A percentile compares a stretch with the other conserved stretches of the same genome.
phyloP scores from a whole-genome alignment of 2,113 vertebrate species.

The Nothocercus julius region DNA sequence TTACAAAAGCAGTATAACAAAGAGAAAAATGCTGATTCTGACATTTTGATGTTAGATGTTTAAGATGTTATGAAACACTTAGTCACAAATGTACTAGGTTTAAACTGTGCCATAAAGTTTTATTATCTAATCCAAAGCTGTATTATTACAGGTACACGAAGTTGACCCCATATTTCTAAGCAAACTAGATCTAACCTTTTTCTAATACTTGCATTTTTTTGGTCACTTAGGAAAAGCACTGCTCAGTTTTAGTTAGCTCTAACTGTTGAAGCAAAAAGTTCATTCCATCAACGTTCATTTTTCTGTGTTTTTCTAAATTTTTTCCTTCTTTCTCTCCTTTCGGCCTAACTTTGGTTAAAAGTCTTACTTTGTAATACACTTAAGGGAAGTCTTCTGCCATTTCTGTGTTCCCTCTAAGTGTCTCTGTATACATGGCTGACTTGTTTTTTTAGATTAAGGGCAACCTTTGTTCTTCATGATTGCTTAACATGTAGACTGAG shows the following conservation, averaged over 20 bases:
- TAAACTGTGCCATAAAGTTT: background rate
- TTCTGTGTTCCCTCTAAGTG: background rate
- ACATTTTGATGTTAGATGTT: background rate
- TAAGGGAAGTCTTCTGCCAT: background rate
- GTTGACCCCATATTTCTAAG: background rate
- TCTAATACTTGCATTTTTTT: background rate
- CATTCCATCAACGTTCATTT: accelerated
- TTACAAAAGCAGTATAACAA: background rate
- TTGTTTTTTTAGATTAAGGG: background rate
- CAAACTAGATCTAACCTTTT: background rate
- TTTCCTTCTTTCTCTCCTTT: background rate
- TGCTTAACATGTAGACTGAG: background rate
- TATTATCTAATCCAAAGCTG: background rate
- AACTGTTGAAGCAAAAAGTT: background rate
- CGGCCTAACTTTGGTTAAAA: background rate
- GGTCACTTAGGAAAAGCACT: too few species aligned
- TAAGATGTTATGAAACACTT: background rate
- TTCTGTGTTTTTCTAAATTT: background rate
- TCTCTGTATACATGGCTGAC: background rate
- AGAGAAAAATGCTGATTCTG: background rate
- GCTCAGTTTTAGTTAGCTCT: background rate
- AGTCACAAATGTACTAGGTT: accelerated
- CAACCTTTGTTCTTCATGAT: background rate
- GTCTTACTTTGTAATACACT: background rate
- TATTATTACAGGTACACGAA: background rate